A percentile compares a stretch with the other conserved stretches of the same genome.
phyloP scores from a whole-genome alignment of 2,888 invertebrate genomes.

The Pristionchus maxplancki region DNA sequence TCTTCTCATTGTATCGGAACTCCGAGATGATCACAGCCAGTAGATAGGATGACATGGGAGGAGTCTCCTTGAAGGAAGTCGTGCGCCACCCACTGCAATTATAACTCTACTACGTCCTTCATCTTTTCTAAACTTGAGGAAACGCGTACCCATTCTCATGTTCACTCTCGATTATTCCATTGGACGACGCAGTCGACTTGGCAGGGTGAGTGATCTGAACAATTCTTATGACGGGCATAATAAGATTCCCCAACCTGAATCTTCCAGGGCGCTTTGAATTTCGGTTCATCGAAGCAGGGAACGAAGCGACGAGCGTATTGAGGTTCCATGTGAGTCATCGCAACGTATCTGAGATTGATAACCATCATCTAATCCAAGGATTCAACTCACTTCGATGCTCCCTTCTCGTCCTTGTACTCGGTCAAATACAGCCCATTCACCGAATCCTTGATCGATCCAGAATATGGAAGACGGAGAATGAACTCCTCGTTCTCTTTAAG shows the following conservation, averaged over 20 bases:
- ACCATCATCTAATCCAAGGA: background rate
- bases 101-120: background rate
- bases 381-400: background rate
- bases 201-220: conserved; percentile 65
- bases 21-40: conserved; percentile 92
- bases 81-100: conserved; percentile 79
- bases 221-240: background rate
- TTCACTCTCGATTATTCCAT: conserved; percentile 61
- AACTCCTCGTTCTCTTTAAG: conserved; percentile 13
- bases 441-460: background rate
- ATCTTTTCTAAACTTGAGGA: background rate
- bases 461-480: conserved; percentile 44
- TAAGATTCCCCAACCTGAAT: background rate
- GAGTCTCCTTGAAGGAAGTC: conserved; percentile 81
- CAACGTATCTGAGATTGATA: conserved; percentile 55
- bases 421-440: conserved; percentile 47
- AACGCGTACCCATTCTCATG: conserved; percentile 18
- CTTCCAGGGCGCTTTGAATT: conserved; percentile 59
- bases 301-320: conserved; percentile 71
- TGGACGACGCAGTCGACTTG: conserved; percentile 62
- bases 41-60: conserved; percentile 89
- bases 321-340: conserved; percentile 74
- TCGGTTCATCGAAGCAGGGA: conserved; percentile 76
- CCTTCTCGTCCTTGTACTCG: conserved; percentile 47
- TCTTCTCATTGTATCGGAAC: conserved; percentile 83